Base-by-base conservation (phyloP, 1,140 invertebrate genomes). In the Anoplophora glabripennis region DNA sequence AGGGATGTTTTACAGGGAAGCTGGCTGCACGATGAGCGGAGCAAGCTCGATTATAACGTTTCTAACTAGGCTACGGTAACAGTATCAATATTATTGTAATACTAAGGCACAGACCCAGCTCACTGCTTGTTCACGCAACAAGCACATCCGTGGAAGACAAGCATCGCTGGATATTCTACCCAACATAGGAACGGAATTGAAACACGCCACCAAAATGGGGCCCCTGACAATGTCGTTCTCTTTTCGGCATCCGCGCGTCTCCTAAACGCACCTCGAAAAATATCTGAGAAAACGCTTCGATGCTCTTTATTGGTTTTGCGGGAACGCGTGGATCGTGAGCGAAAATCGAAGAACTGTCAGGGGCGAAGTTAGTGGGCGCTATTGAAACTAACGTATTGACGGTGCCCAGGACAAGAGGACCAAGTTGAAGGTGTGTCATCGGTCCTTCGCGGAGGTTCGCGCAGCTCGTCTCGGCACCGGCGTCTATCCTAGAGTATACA, bases 31-130 rank as follows among this genome's bases (percentile, higher is more conserved):
- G 37, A 37, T 52, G 34, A 52, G 49, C 36, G 17, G 61, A 73
- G 66, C 67, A 73, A 72, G 68, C 70, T 72, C 64, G 54, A 61
- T 69, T 66, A 67, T 59, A 60, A 66, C 51, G 61, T 69, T 46
- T 62, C 63, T 71, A 71, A 64, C 63, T 70, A 71, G 51, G 46
- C 71, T 73, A 73, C 59, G 51, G 54, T 72, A 68, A 68, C 67
- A 64, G 41, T 71, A 63, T 66, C 46, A 74, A 71, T 73, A 74
- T 76, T 76, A 76, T 76, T 76, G 74, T 76, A 72, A 76, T 74
- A 73, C 73, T 76, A 76, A 76, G 74, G 74, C 74, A 76, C 74
- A 72, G 67, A 75, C 66, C 72, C 72, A 76, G 74, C 73, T 73
- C 72, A 71, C 63, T 74, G 71, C 72, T 75, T 71, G 71, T 70